Evolutionary conservation across 2,797 vertebrate genomes (phyloP).

Genomic region (Artibeus lituratus): DNA sequence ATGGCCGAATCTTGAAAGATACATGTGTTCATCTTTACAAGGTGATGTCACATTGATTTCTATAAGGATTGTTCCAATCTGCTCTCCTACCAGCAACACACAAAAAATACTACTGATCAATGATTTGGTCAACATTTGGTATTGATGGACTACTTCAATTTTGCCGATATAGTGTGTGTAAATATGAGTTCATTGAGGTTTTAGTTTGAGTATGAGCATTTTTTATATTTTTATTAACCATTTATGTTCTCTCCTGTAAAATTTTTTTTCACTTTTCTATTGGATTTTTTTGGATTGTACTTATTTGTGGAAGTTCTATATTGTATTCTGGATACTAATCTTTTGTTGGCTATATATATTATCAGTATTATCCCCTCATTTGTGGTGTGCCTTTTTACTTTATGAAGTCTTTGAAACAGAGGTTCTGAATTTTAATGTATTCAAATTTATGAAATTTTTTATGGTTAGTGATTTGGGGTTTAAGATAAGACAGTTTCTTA

Average conservation of each 20-base stretch:
- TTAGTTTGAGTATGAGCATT: not conserved
- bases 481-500: not conserved
- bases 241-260: not conserved
- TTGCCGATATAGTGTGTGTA: not conserved
- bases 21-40: not conserved
- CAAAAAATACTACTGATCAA: not conserved
- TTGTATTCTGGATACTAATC: not conserved
- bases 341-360: not conserved
- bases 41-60: not conserved
- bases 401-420: not conserved
- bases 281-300: not conserved
- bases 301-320: not conserved
- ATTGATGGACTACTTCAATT: not conserved
- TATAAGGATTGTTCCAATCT: not conserved
- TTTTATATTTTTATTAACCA: not conserved
- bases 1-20: not conserved
- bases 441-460: not conserved
- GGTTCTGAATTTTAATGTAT: not conserved
- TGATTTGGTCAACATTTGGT: not conserved
- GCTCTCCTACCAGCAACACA: not conserved
- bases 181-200: not conserved
- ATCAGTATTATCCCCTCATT: not conserved
- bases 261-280: not conserved
- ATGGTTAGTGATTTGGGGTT: not conserved
- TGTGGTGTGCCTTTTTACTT: not conserved